Conservation (phyloP, 2,888 invertebrate species). For the Terebella lapidaria region DNA sequence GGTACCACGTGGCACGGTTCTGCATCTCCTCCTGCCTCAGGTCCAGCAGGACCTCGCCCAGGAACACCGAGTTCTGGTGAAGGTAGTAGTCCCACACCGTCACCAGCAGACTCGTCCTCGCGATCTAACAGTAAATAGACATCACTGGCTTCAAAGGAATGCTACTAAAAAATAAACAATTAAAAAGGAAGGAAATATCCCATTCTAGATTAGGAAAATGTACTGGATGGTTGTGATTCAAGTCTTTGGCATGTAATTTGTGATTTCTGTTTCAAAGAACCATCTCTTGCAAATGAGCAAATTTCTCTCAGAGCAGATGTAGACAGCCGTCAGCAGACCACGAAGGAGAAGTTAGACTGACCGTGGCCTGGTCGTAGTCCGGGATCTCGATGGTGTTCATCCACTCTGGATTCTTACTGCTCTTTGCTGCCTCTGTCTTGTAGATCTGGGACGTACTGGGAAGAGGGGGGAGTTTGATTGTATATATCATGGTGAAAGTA, state of each 20-base stretch:
- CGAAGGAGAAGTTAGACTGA: no score
- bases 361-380: neutral
- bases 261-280: no score
- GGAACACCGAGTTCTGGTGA: constrained; percentile 65
- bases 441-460: neutral
- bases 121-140: constrained; percentile 6
- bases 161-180: no score
- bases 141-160: no score
- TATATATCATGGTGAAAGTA: no score
- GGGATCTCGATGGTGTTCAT: neutral
- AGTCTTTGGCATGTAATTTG: no score
- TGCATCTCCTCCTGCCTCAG: constrained; percentile 78
- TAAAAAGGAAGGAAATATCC: neutral
- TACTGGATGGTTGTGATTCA: no score
- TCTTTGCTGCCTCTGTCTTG: neutral
- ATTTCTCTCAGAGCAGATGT: no score
- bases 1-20: constrained; percentile 83
- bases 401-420: constrained; percentile 4
- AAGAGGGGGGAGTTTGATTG: no score
- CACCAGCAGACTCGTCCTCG: constrained; percentile 65
- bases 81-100: constrained; percentile 84
- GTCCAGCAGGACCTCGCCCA: constrained; percentile 63
- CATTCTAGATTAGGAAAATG: no score
- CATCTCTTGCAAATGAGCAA: no score
- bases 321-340: no score